Percentiles rank a stretch among this genome's conserved stretches.
Conservation (phyloP, 2,888 invertebrate genomes). For the Aricia artaxerxes region DNA sequence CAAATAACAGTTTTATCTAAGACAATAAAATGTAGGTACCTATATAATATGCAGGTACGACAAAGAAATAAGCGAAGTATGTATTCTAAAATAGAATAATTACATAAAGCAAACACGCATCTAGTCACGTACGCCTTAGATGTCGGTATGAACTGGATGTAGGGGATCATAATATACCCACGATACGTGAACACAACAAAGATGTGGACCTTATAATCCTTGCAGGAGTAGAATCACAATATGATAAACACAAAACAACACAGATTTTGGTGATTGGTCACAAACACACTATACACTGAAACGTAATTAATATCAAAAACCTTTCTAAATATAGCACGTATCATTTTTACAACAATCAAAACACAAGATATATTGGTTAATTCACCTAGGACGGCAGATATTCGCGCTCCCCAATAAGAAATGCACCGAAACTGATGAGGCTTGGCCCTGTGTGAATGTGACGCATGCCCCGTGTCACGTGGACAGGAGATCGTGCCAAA, state of each 20-base stretch:
- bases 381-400: not conserved
- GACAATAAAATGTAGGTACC: not conserved
- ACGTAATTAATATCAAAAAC: not conserved
- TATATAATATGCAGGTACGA: not conserved
- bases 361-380: not conserved
- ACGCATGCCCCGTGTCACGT: conserved; percentile 51
- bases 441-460: conserved; percentile 47
- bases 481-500: conserved; percentile 55
- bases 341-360: not conserved
- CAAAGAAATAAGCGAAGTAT: not conserved
- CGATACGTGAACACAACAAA: not conserved
- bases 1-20: not conserved
- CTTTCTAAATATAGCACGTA: not conserved
- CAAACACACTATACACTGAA: not conserved
- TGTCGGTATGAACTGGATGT: not conserved
- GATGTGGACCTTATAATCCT: not conserved
- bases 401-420: not conserved
- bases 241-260: not conserved
- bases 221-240: not conserved
- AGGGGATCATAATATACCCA: not conserved
- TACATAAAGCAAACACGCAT: not conserved
- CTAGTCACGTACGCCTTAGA: not conserved
- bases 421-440: conserved; percentile 41
- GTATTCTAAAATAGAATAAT: not conserved
- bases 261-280: not conserved